phyloP scores from a whole-genome alignment of 2,888 invertebrate genomes.

The Caenorhabditis wallacei region DNA sequence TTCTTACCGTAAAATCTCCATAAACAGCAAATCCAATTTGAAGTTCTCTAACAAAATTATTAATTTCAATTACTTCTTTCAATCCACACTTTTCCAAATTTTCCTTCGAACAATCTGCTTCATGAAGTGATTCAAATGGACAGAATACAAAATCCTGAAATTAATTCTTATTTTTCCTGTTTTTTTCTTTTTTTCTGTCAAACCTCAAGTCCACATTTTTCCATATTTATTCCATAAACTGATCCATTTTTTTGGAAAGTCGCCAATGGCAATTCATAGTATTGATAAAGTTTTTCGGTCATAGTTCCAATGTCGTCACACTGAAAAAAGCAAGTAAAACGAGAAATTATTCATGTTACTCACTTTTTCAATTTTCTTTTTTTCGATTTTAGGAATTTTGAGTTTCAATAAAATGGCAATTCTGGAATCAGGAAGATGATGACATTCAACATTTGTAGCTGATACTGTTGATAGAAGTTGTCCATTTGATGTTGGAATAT shows the following conservation, averaged over 20 bases:
- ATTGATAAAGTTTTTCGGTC: slow-evolving; percentile 13
- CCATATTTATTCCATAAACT: slow-evolving; percentile 3
- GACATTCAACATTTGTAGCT: slow-evolving; percentile 12
- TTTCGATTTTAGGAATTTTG: slow-evolving; percentile 31
- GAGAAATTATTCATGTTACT: neutral
- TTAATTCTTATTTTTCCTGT: neutral
- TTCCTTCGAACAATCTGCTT: slow-evolving; percentile 1
- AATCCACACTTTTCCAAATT: slow-evolving; percentile 5
- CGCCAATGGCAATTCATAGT: slow-evolving; percentile 19
- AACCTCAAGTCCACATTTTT: slow-evolving; percentile 7
- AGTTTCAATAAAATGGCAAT: slow-evolving; percentile 29
- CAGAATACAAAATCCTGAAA: slow-evolving; percentile 31
- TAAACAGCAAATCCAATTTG: slow-evolving; percentile 33
- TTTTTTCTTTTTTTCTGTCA: neutral
- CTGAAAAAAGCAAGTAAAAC: slow-evolving; percentile 7
- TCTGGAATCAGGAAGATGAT: slow-evolving; percentile 24
- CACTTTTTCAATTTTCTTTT: neutral
- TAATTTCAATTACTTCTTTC: neutral
- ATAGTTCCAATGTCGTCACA: slow-evolving; percentile 49
- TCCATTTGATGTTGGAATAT: slow-evolving; percentile 16
- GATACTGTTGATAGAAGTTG: slow-evolving; percentile 9
- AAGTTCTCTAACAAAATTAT: slow-evolving; percentile 26
- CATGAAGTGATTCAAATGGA: neutral
- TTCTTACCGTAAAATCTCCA: slow-evolving; percentile 31
- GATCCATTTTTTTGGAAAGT: slow-evolving; percentile 15